Conservation (phyloP, 2,113 vertebrate genomes). For the Polypterus senegalus region DNA sequence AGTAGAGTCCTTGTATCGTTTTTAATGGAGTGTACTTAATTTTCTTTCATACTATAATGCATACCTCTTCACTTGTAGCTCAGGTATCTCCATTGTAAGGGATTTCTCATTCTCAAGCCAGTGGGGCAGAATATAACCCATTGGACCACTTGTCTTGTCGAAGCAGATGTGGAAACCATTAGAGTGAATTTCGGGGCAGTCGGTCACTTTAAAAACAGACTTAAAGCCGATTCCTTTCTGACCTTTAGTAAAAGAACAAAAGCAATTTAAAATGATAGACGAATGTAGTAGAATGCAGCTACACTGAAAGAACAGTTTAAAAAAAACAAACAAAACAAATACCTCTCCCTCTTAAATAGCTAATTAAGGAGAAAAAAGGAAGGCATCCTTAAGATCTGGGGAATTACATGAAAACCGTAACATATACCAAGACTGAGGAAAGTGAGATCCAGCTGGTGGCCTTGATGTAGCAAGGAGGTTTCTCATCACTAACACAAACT, state of each 20-base stretch:
- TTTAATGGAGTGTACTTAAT: no score
- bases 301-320: background rate
- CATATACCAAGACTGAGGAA: no score
- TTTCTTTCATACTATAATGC: background rate
- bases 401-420: no score
- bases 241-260: constrained; percentile 26
- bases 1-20: no score
- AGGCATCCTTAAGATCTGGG: background rate
- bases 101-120: constrained; percentile 43
- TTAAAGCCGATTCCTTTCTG: constrained; percentile 67
- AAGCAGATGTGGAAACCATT: constrained; percentile 56
- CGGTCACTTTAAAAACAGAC: constrained; percentile 60
- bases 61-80: constrained; percentile 36
- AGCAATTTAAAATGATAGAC: no score
- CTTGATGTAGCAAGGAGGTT: no score
- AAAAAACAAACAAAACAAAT: background rate
- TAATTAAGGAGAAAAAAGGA: background rate
- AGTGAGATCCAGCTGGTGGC: no score
- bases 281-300: background rate
- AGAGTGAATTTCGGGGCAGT: constrained; percentile 61
- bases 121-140: constrained; percentile 64
- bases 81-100: constrained; percentile 22
- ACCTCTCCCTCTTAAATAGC: background rate
- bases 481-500: no score
- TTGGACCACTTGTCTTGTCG: constrained; percentile 49